Evolutionary conservation across 2,888 invertebrate species (phyloP), one percentile per base, ranked within the genome.

Genomic region (Autographa gamma): DNA sequence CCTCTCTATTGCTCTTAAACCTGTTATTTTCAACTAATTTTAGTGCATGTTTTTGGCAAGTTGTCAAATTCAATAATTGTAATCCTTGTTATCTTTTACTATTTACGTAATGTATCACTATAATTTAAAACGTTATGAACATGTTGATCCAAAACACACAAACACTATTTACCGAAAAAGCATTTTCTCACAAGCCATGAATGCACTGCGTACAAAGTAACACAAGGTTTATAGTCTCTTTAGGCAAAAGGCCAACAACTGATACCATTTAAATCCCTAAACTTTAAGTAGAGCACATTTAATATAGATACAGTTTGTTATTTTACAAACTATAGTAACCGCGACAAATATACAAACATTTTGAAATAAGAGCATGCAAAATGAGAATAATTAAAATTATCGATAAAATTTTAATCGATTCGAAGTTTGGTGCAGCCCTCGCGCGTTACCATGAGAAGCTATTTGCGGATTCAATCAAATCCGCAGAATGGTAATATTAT

Each of bases 381-480:
- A 59, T 65, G 19, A 32, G 9, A 13, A 63, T 68, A 67, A 74
- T 59, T 25, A 25, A 25, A 25, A 3, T 25, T 75, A 80, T 82
- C 83, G 82, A 84, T 73, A 86, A 58, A 61, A 69, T 80, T 72
- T 74, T 71, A 80, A 81, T 73, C 65, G 71, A 75, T 81, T 77
- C 71, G 74, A 72, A 63, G 67, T 70, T 71, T 54, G 56, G 71
- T 56, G 71, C 77, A 77, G 90, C 85, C 89, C 92, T 84, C 43
- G 74, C 65, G 74, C 74, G 83, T 88, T 88, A 88, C 90, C 90
- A 93, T 93, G 93, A 91, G 93, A 94, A 93, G 91, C 91, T 93
- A 93, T 94, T 94, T 93, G 94, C 92, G 92, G 92, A 92, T 93
- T 93, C 92, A 93, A 95, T 95, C 94, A 94, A 94, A 93, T 92